Conservation (phyloP, 1,140 invertebrate genomes). For the Plutomurus gul region DNA sequence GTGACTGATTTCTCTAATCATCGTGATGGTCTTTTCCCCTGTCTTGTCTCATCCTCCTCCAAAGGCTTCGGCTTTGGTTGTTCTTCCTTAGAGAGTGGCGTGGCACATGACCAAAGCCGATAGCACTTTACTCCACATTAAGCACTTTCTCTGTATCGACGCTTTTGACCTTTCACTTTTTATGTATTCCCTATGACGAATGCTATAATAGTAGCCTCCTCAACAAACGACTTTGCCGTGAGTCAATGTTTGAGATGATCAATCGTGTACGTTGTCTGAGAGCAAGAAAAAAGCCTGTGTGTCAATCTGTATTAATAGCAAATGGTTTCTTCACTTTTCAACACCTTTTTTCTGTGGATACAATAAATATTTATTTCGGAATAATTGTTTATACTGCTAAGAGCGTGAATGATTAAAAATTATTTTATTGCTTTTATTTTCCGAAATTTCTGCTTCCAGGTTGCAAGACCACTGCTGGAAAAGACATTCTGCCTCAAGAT, state of each 20-base stretch:
- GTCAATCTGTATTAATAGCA: background rate
- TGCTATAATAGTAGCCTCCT: no score
- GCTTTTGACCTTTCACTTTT: background rate
- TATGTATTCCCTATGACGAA: no score
- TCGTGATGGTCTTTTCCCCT: background rate
- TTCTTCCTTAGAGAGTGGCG: no score
- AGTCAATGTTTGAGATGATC: no score
- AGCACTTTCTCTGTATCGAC: background rate
- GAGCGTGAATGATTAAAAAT: background rate
- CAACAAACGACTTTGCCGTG: no score
- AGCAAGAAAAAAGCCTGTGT: background rate
- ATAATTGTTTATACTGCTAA: background rate
- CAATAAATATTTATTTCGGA: background rate
- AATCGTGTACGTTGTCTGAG: background rate
- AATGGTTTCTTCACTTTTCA: no score
- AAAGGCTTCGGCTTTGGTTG: no score
- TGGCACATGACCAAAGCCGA: background rate
- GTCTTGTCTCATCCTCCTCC: background rate
- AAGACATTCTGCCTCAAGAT: slow-evolving; percentile 90
- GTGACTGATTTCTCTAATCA: slow-evolving; percentile 25
- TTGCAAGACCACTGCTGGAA: slow-evolving; percentile 84
- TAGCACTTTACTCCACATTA: background rate
- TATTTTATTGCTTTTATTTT: background rate
- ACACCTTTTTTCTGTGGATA: background rate
- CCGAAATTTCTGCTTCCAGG: no score